phyloP scores from a whole-genome alignment of 2,113 vertebrate genomes.

The Struthidea cinerea region DNA sequence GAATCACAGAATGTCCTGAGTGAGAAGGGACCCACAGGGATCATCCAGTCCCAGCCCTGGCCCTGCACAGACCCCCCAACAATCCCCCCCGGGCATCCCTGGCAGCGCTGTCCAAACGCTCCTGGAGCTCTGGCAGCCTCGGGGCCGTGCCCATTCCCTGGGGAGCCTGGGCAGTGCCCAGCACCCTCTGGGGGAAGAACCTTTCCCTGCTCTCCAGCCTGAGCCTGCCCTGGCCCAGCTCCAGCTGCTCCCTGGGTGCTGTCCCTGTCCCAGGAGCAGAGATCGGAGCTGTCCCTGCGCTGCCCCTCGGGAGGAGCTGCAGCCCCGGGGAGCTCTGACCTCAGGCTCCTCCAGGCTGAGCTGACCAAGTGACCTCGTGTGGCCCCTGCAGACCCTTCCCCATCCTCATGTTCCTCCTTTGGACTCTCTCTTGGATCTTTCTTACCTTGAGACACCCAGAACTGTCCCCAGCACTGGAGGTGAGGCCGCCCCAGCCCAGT shows the following conservation, averaged over 20 bases:
- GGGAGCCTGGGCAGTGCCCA: not conserved
- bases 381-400: not conserved
- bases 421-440: not conserved
- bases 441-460: not conserved
- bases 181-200: not conserved
- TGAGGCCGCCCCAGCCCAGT: not conserved
- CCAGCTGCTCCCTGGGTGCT: not conserved
- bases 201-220: not conserved
- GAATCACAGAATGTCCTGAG: not conserved
- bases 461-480: not conserved
- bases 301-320: not conserved
- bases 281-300: not conserved
- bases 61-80: not conserved
- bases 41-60: rapidly evolving
- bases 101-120: not conserved
- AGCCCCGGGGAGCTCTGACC: not conserved
- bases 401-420: not conserved
- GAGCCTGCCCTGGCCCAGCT: not conserved
- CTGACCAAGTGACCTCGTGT: not conserved
- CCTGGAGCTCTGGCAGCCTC: not conserved
- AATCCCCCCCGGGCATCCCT: not conserved
- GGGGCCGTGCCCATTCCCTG: not conserved
- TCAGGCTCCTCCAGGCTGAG: not conserved
- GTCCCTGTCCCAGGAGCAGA: not conserved
- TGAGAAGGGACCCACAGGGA: rapidly evolving